A percentile compares a stretch with the other conserved stretches of the same genome.
phyloP scores from a whole-genome alignment of 2,888 invertebrate genomes.

The Torymus tubicola region DNA sequence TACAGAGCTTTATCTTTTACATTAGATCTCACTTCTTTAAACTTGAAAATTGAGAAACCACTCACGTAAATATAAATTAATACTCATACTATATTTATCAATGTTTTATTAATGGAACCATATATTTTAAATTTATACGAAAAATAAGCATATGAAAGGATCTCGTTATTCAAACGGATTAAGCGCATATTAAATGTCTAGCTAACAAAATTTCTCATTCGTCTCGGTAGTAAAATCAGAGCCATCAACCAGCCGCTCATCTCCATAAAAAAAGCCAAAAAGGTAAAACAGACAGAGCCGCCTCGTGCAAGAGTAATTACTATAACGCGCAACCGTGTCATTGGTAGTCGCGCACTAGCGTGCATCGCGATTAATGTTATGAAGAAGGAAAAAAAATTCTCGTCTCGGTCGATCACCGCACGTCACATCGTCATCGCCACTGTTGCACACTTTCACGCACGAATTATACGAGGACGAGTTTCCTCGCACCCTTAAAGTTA shows the following conservation, averaged over 20 bases:
- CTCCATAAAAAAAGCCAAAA: slow-evolving; percentile 20
- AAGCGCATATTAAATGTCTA: slow-evolving; percentile 16
- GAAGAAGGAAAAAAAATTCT: slow-evolving; percentile 10
- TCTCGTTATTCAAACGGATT: slow-evolving; percentile 10
- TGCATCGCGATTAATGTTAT: slow-evolving; percentile 30
- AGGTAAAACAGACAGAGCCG: not conserved
- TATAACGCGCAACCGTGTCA: slow-evolving; percentile 34
- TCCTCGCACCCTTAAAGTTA: not conserved
- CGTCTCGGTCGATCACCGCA: slow-evolving; percentile 52
- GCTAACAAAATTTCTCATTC: slow-evolving; percentile 33
- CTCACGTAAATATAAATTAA: too few species aligned
- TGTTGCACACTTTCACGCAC: slow-evolving; percentile 21
- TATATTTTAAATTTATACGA: too few species aligned
- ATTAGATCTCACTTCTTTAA: too few species aligned
- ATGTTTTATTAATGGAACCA: too few species aligned
- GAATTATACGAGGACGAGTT: slow-evolving; percentile 45
- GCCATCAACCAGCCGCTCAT: not conserved
- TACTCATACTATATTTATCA: too few species aligned
- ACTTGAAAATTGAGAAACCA: too few species aligned
- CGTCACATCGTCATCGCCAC: slow-evolving; percentile 52
- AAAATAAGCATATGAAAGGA: too few species aligned
- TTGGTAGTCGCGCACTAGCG: slow-evolving; percentile 26
- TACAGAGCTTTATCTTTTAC: too few species aligned
- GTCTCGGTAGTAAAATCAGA: slow-evolving; percentile 35
- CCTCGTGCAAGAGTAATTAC: slow-evolving; percentile 54